Percentiles rank a stretch among this genome's conserved stretches.
Evolutionary conservation across 2,888 invertebrate species (phyloP).

Genomic region (Psylliodes chrysocephalus): DNA sequence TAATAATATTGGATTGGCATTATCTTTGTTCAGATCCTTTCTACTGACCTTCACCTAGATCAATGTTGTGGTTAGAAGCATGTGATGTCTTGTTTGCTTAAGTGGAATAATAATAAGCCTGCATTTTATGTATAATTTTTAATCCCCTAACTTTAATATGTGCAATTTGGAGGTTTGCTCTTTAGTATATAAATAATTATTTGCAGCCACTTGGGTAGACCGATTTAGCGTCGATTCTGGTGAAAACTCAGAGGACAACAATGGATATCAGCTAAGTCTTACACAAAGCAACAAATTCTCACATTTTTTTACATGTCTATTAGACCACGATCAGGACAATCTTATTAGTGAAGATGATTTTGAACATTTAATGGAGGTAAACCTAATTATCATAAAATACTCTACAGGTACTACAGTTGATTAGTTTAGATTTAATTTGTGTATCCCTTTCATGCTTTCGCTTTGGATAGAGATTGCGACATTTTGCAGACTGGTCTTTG

Average conservation of each 20-base stretch:
- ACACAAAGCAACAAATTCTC: slow-evolving; percentile 77
- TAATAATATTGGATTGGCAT: too few relatives aligned
- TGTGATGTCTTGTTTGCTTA: too few relatives aligned
- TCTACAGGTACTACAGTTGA: too few relatives aligned
- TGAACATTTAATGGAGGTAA: slow-evolving; percentile 74
- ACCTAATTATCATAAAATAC: too few relatives aligned
- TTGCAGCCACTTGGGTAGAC: slow-evolving; percentile 79
- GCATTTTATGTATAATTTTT: too few relatives aligned
- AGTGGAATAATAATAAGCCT: too few relatives aligned
- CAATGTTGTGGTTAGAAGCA: too few relatives aligned
- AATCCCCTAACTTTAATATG: too few relatives aligned
- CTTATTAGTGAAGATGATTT: slow-evolving; percentile 78
- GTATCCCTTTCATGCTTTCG: slow-evolving; percentile 52
- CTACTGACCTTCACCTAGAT: too few relatives aligned
- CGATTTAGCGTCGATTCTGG: slow-evolving; percentile 75
- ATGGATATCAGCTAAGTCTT: slow-evolving; percentile 69
- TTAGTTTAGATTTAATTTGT: slow-evolving; percentile 9
- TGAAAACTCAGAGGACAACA: slow-evolving; percentile 66
- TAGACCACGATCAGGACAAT: slow-evolving; percentile 79
- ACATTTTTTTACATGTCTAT: slow-evolving; percentile 76
- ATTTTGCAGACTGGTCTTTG: slow-evolving; percentile 81
- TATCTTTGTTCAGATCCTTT: too few relatives aligned
- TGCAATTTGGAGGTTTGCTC: too few relatives aligned
- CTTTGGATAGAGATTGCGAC: slow-evolving; percentile 69
- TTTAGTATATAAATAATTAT: neutral